A percentile compares a stretch with the other conserved stretches of the same genome.
phyloP scores from a whole-genome alignment of 2,888 invertebrate genomes.

The Tinea pellionella region DNA sequence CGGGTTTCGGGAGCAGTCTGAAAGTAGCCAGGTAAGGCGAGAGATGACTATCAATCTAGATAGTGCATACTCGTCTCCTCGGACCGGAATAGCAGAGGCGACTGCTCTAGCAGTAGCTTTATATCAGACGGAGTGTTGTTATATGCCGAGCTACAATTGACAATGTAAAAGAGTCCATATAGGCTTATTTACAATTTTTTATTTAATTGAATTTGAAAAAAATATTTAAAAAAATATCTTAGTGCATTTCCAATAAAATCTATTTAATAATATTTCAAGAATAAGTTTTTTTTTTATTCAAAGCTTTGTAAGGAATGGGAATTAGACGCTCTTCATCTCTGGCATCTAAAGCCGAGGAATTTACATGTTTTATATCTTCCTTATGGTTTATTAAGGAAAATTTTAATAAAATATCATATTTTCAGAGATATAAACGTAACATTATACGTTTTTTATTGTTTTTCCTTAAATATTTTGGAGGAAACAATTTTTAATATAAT shows the following conservation, averaged over 20 bases:
- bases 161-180: too few species aligned
- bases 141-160: too few species aligned
- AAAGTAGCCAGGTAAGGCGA: too few species aligned
- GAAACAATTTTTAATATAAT: background rate
- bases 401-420: background rate
- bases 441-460: background rate
- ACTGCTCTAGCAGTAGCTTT: too few species aligned
- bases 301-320: background rate
- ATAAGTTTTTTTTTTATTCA: background rate
- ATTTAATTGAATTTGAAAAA: too few species aligned
- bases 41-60: too few species aligned
- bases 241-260: background rate
- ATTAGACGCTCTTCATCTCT: background rate
- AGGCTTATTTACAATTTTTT: too few species aligned
- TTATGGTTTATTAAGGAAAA: background rate
- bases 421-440: background rate
- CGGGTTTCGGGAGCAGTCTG: too few species aligned
- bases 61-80: too few species aligned
- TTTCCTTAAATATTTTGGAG: background rate
- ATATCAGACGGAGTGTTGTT: too few species aligned
- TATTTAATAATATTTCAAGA: background rate
- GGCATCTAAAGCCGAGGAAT: background rate
- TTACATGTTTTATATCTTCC: background rate
- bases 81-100: too few species aligned
- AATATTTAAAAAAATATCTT: background rate